phyloP scores from a whole-genome alignment of 2,113 vertebrate species.

The Neotoma lepida region DNA sequence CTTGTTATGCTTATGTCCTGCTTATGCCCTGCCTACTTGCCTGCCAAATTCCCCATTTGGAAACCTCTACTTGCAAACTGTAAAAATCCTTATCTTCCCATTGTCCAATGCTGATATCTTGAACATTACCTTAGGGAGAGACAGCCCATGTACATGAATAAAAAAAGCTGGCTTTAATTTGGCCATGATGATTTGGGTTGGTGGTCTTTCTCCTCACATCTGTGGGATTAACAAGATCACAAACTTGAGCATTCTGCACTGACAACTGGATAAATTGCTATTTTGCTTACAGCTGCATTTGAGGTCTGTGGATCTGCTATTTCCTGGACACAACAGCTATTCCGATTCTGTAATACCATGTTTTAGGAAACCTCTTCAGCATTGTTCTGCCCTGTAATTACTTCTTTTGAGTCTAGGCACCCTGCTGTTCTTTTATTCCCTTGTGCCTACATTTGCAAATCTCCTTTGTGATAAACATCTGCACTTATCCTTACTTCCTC shows the following conservation, averaged over 20 bases:
- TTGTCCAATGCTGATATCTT: neutral
- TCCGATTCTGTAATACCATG: neutral
- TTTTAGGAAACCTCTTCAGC: constrained; percentile 36
- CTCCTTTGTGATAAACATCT: constrained; percentile 70
- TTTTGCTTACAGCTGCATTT: constrained; percentile 43
- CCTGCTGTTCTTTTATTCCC: constrained; percentile 58
- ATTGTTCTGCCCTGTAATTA: constrained; percentile 52
- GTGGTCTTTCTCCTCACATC: neutral
- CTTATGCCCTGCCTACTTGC: neutral
- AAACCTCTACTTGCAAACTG: neutral
- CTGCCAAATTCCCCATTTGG: neutral
- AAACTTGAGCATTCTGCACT: neutral
- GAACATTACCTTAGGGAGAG: neutral
- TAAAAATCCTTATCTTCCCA: neutral
- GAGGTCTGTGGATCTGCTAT: constrained; percentile 1
- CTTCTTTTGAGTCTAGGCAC: constrained; percentile 35
- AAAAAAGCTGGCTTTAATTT: neutral
- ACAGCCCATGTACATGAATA: neutral
- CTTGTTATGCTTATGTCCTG: neutral
- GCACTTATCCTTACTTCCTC: constrained; percentile 46
- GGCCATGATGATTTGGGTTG: neutral
- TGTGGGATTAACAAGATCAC: neutral
- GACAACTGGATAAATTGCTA: constrained; percentile 17
- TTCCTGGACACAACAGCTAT: constrained; percentile 47
- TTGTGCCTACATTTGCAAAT: constrained; percentile 50